Conservation (phyloP, 2,113 vertebrate species). For the Charina bottae region DNA sequence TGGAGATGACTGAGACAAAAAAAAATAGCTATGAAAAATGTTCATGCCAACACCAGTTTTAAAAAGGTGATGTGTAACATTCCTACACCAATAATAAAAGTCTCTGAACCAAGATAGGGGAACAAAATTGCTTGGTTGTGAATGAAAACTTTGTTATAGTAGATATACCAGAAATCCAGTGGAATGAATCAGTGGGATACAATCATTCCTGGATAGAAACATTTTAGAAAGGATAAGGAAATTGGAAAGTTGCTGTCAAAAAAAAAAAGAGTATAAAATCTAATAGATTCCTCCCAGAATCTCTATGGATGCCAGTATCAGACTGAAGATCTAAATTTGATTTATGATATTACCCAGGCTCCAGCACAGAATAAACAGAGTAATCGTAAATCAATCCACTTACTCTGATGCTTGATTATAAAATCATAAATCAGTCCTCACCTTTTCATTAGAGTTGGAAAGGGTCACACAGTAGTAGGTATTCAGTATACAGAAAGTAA, state of each 20-base stretch:
- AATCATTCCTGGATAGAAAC: not conserved
- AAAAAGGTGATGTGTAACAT: not conserved
- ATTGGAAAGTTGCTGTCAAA: not conserved
- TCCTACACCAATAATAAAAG: not conserved
- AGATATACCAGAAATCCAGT: not conserved
- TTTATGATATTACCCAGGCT: not conserved
- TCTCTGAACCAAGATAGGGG: too few species aligned
- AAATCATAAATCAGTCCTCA: not conserved
- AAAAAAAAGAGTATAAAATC: not conserved
- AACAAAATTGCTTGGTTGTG: not conserved
- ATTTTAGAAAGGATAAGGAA: not conserved
- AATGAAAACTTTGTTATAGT: not conserved
- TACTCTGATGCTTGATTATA: not conserved
- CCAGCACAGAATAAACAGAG: not conserved
- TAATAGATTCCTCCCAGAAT: not conserved
- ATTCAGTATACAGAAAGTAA: not conserved
- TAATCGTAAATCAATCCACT: not conserved
- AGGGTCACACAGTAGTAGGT: not conserved
- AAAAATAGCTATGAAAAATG: not conserved
- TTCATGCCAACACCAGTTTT: not conserved
- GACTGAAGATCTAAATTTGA: not conserved
- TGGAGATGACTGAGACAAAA: not conserved
- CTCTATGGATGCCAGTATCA: not conserved
- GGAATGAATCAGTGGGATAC: not conserved
- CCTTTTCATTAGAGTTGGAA: not conserved